These are phyloP conservation scores for Lithophane leautieri DNA, from an alignment of 2,888 invertebrate genomes.

Conservation along the genomic window DNA sequence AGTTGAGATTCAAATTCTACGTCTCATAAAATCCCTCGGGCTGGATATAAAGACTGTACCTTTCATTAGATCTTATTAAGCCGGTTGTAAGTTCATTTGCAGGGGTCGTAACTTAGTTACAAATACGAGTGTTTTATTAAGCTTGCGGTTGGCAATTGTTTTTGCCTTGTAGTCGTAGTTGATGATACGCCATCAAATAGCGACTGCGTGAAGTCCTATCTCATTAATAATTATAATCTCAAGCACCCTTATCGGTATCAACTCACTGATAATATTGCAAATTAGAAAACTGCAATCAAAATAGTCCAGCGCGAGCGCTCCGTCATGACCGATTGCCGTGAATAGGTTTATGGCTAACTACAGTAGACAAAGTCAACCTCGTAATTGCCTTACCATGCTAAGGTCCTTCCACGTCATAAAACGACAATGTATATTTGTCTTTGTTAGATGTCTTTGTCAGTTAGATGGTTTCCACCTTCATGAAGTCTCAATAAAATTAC, in stretches of 20 bases:
- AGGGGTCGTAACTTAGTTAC: constrained; percentile 44
- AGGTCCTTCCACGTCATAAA: too few species aligned
- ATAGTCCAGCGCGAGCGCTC: not conserved
- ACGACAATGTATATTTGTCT: too few species aligned
- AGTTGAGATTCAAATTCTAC: not conserved
- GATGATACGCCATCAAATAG: not conserved
- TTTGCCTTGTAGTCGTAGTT: too few species aligned
- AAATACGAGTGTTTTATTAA: constrained; percentile 52
- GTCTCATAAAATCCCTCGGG: constrained; percentile 15
- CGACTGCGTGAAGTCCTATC: constrained; percentile 26
- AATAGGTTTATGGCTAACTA: too few species aligned
- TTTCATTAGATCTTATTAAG: constrained; percentile 41
- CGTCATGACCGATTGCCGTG: constrained; percentile 2
- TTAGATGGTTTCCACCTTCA: too few species aligned
- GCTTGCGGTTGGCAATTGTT: too few species aligned
- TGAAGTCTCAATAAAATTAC: too few species aligned
- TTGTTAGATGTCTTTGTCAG: too few species aligned
- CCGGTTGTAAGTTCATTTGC: constrained; percentile 41
- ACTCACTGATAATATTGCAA: constrained; percentile 28
- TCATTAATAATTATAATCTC: constrained; percentile 46
- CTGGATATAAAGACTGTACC: not conserved
- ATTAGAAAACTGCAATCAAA: constrained; percentile 41
- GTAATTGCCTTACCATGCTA: too few species aligned
- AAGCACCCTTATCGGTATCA: constrained; percentile 26
- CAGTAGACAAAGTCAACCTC: too few species aligned